Evolutionary conservation across 2,888 invertebrate genomes (phyloP), one percentile per base, ranked within the genome.

Genomic region (Ennomos quercinarius): DNA sequence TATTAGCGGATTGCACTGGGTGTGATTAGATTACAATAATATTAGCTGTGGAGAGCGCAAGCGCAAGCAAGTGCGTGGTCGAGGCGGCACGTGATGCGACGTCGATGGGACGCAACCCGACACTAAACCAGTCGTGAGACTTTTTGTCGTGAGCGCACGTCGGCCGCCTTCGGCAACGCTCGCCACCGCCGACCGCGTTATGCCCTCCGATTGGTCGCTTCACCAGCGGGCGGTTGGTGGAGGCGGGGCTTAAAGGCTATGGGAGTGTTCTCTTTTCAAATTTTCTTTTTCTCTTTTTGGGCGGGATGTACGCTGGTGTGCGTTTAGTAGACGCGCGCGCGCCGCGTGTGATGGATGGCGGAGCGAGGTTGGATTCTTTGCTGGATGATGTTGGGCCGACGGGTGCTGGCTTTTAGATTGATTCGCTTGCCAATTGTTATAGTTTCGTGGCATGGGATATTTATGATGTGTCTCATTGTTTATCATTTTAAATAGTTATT

Each of bases 71-170:
- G 77, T 71, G 72, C 73, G 72, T 72, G 71, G 67, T 74, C 47
- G 57, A 50, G 71, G 72, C 74, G 79, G 73, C 80, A 88, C 89
- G 86, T 87, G 92, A 87, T 89, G 89, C 90, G 85, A 83, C 90
- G 87, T 81, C 87, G 85, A 82, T 91, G 92, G 93, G 92, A 92
- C 91, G 91, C 93, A 84, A 91, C 92, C 92, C 93, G 91, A 92
- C 86, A 93, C 93, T 93, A 90, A 93, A 88, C 89, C 84, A 85
- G 89, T 90, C 86, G 86, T 87, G 81, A 82, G 85, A 89, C 87
- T 92, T 92, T 93, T 92, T 93, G 92, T 91, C 89, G 86, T 86
- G 87, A 86, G 80, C 87, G 87, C 86, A 81, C 81, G 78, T 89
- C 89, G 90, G 87, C 72, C 77, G 76, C 80, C 78, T 80, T 87